phyloP scores from a whole-genome alignment of 2,797 vertebrate species.

The Peromyscus eremicus region DNA sequence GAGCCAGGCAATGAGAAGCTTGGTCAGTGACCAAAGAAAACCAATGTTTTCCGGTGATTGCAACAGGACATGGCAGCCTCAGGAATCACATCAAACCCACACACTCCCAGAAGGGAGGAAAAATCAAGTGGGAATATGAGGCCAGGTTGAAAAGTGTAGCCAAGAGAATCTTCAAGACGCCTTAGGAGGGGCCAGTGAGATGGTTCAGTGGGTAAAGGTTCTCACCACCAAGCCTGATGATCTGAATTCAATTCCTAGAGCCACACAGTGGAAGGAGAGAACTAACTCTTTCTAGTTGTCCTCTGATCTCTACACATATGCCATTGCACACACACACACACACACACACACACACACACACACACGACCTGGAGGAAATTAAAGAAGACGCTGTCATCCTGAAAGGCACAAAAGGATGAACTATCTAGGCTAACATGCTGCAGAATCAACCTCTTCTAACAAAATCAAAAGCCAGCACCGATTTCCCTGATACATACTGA shows the following conservation, averaged over 20 bases:
- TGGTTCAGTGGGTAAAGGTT: too few species aligned
- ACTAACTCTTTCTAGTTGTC: not conserved
- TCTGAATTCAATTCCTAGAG: too few species aligned
- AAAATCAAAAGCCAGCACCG: not conserved
- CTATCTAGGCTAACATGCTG: not conserved
- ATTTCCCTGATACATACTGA: not conserved
- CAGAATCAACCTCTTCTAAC: not conserved
- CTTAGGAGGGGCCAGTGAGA: not conserved
- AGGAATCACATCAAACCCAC: not conserved
- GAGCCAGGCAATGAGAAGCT: constrained; percentile 46
- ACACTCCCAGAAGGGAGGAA: not conserved
- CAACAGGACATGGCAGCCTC: not conserved
- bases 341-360: not conserved
- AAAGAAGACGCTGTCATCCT: not conserved
- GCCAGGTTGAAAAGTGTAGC: not conserved
- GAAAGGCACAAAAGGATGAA: not conserved
- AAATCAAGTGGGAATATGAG: not conserved
- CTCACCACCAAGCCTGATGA: too few species aligned
- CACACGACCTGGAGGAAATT: not conserved
- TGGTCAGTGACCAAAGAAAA: constrained; percentile 57
- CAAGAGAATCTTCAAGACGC: not conserved
- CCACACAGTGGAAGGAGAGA: not conserved
- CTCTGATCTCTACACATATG: not conserved
- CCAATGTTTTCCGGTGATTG: not conserved
- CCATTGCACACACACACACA: not conserved